Evolutionary conservation across 37 sponge, comb jelly and placozoan genomes (phyloP), one percentile per base, ranked within the genome.

Genomic region (Amphimedon queenslandica): DNA sequence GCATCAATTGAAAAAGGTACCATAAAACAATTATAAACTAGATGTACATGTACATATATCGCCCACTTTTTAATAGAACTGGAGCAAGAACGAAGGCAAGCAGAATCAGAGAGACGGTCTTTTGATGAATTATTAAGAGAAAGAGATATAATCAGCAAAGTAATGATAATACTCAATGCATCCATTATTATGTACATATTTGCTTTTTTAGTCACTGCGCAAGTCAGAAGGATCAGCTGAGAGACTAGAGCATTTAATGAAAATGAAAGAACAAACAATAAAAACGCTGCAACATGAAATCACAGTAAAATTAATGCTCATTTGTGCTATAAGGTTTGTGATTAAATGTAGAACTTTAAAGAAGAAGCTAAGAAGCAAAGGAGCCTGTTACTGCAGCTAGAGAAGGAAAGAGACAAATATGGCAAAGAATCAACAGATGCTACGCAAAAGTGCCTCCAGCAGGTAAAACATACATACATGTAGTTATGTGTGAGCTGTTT

Each of bases 281-380:
- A 77, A 93, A 75, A 95, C 65, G 33, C 82, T 90, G 64, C 88
- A 93, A 42, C 91, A 90, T 61, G 96, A 99, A 72, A 89, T 96
- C 32, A 82, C 79, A 24, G 94, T 93, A 71, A 74, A 84, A 58
- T 24, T 18, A 31, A n/a, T 25, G 8, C 27, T 21, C 40, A 21
- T n/a, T 55, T 2, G 29, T 68, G 77, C 2, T 67, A 36, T 32
- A 67, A 10, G 16, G 8, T 31, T 8, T 36, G 31, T 37, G 8
- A 23, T 10, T 32, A 67, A 24, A 10, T 63, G 13, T 42, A 97
- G 98, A 90, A 85, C 63, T 85, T 88, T 84, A 87, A 82, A 75
- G 94, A 93, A 38, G 98, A 97, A 57, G 94, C 94, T 18, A 88
- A 87, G 86, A 97, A 97, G 72, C 94, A 97, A 71, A 77, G 88